Evolutionary conservation across 2,113 vertebrate genomes (phyloP).

Genomic region (Nansenia antarctica): DNA sequence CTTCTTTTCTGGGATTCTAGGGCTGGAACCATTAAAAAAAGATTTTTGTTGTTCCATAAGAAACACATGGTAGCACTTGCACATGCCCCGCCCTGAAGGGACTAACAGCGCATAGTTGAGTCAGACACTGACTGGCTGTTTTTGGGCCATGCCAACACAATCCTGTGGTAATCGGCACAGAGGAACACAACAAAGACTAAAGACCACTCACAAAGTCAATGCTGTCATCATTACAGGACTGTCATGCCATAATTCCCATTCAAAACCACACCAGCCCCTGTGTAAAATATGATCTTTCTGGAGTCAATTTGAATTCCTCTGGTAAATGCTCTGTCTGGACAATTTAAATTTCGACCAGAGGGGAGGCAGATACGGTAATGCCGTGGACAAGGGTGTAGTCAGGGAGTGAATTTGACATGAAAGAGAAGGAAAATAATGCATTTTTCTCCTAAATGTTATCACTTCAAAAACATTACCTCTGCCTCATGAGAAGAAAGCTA

Average conservation of each 20-base stretch:
- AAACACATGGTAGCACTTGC: conserved; percentile 56
- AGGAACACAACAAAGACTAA: conserved; percentile 52
- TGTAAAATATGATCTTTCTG: conserved; percentile 32
- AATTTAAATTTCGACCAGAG: conserved; percentile 19
- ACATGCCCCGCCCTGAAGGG: conserved; percentile 33
- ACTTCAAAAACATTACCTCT: conserved; percentile 21
- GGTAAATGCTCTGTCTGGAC: conserved; percentile 30
- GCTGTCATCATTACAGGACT: conserved; percentile 38
- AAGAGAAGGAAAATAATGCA: conserved; percentile 3
- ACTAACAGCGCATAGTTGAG: conserved; percentile 26
- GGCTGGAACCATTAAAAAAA: conserved; percentile 35
- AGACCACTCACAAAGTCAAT: conserved; percentile 35
- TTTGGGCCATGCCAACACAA: conserved; percentile 47
- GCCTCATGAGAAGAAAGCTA: too few species aligned
- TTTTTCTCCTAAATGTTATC: conserved; percentile 29
- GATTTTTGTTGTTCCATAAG: conserved; percentile 38
- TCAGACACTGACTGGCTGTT: conserved; percentile 36
- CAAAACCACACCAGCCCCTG: conserved; percentile 16
- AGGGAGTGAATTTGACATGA: background rate
- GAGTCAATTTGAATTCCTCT: conserved; percentile 32
- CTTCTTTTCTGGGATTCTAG: conserved; percentile 34
- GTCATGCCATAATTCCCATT: conserved; percentile 20
- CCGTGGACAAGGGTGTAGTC: background rate
- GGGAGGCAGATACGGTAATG: background rate
- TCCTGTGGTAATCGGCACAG: conserved; percentile 56